A percentile compares a stretch with the other conserved stretches of the same genome.
Conservation (phyloP, 2,888 invertebrate species). For the Napeogenes sylphis region DNA sequence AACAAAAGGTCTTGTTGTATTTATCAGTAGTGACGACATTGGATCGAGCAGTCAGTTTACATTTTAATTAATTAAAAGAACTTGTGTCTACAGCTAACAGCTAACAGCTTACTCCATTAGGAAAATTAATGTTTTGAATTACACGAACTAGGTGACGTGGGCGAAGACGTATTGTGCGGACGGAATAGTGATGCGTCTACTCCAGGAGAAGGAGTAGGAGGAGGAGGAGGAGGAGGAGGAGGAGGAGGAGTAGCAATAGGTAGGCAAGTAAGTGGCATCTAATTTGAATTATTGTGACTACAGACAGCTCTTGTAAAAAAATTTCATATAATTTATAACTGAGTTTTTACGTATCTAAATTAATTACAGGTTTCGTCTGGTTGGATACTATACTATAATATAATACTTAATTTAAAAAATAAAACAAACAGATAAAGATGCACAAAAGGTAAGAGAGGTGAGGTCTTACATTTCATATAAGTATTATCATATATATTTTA, state of each 20-base stretch:
- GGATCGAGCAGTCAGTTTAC: constrained; percentile 61
- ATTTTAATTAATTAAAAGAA: constrained; percentile 73
- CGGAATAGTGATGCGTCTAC: constrained; percentile 31
- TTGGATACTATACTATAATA: no score
- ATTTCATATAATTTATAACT: no score
- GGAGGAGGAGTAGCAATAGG: constrained; percentile 1
- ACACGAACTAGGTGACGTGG: constrained; percentile 46
- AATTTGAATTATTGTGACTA: constrained; percentile 8
- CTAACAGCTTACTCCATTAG: constrained; percentile 73
- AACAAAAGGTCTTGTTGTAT: no score
- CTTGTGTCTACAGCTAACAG: constrained; percentile 61
- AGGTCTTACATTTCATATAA: no score
- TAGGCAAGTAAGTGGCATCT: constrained; percentile 8
- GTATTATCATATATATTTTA: no score
- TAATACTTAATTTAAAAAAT: no score
- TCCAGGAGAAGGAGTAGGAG: neutral
- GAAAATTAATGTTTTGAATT: constrained; percentile 78
- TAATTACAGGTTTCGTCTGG: no score
- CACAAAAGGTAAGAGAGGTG: no score
- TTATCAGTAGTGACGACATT: constrained; percentile 30
- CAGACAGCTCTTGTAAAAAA: neutral
- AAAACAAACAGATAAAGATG: no score
- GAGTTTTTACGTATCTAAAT: no score
- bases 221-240: constrained; percentile 1
- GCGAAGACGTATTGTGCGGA: constrained; percentile 41